Conservation (phyloP, 1,140 invertebrate genomes). For the Platorchestia sp. region DNA sequence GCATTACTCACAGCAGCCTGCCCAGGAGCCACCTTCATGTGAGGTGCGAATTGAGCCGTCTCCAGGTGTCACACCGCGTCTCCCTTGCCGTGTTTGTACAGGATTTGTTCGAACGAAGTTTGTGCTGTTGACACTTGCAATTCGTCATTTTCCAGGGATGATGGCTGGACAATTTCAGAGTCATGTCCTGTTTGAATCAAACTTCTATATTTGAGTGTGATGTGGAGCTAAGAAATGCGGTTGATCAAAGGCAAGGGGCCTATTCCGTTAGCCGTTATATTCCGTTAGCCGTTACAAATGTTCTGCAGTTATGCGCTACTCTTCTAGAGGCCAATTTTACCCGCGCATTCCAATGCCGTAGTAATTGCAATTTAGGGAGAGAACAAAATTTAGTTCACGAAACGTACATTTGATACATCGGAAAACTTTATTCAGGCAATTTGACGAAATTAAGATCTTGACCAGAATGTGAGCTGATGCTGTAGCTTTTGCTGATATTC, state of each 20-base stretch:
- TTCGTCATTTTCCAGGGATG: neutral
- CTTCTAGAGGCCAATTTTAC: neutral
- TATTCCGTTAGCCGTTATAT: neutral
- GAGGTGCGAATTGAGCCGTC: neutral
- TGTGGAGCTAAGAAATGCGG: neutral
- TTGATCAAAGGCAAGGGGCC: too few relatives aligned
- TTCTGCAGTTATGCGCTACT: neutral
- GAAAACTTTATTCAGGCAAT: neutral
- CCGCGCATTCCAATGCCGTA: neutral
- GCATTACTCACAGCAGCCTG: too few relatives aligned
- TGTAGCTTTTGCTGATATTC: too few relatives aligned
- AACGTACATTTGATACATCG: neutral
- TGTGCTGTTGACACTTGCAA: neutral
- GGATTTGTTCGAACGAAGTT: too few relatives aligned
- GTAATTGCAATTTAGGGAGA: neutral
- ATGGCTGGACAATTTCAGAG: neutral
- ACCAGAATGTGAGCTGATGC: neutral
- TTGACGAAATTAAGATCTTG: neutral
- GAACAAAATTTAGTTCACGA: neutral
- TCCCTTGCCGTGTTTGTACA: neutral
- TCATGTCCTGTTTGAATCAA: neutral
- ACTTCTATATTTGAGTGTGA: neutral
- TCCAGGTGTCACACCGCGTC: neutral
- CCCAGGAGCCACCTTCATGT: too few relatives aligned
- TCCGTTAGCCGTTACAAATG: neutral